Percentiles rank a stretch among this genome's conserved stretches.
Evolutionary conservation across 2,113 vertebrate genomes (phyloP).

Genomic region (Pelecanus crispus): DNA sequence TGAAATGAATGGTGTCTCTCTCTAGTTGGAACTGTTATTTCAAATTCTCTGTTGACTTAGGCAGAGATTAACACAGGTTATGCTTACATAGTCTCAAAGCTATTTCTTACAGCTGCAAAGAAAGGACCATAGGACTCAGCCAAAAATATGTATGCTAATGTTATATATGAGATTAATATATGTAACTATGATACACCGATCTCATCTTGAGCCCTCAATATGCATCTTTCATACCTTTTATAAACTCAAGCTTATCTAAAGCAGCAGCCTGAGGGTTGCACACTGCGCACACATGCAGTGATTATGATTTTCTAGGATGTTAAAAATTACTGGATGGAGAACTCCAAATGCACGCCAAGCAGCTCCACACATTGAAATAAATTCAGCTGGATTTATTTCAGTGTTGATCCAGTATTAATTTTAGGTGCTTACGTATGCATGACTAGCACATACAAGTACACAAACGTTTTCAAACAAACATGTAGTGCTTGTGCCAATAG

Average conservation of each 20-base stretch:
- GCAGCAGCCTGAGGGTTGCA: not conserved
- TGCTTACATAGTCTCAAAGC: not conserved
- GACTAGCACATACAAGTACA: not conserved
- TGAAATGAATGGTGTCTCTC: not conserved
- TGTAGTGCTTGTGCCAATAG: not conserved
- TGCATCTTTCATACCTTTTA: not conserved
- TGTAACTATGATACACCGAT: not conserved
- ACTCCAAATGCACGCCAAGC: not conserved
- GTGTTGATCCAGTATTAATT: conserved; percentile 24
- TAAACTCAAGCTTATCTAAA: not conserved
- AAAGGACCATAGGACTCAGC: not conserved
- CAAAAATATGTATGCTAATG: not conserved
- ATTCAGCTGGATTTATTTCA: conserved; percentile 45
- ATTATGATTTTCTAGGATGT: not conserved
- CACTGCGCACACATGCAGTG: not conserved
- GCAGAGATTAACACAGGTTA: not conserved
- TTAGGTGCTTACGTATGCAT: not conserved
- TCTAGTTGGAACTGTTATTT: not conserved
- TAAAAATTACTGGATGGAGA: conserved; percentile 6
- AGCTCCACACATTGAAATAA: conserved; percentile 48
- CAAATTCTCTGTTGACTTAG: not conserved
- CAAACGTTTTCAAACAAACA: not conserved
- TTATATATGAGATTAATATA: not conserved
- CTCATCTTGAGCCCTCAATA: not conserved
- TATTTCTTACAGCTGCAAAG: not conserved